Base-by-base conservation (phyloP, 1,140 invertebrate genomes). In the Meteorus sp. region DNA sequence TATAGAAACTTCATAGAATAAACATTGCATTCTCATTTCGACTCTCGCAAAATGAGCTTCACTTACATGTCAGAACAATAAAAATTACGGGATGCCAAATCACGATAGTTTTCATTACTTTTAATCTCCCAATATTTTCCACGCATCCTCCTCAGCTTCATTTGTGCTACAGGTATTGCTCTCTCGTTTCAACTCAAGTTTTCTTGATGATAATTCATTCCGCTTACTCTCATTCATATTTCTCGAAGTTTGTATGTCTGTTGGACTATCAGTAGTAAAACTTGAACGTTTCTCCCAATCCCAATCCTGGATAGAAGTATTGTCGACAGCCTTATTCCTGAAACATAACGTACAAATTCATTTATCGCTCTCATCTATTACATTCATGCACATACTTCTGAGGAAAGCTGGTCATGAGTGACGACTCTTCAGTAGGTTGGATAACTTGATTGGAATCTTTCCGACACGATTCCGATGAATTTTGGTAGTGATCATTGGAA, bases 41-140 rank as follows among this genome's bases (percentile, higher is more conserved):
- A n/a, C 15, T n/a, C 15, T 39, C 13, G 8, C 15, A 39, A 3
- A 39, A 5, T 15, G 13, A 7, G 15, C 35, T 39, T 39, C 15
- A 5, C 3, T 39, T 4, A 15, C 13, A 39, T 11, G 15, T 11
- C 8, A n/a, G 4, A 29, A 29, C 27, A 29, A 11, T 39, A 13
- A 11, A 39, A 13, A 39, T 39, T 39, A 11, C 13, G n/a, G n/a
- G 8, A 20, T 20, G 22, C 22, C 22, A 7, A 15, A 44, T 44
- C 9, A 9, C 11, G 29, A 37, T 13, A 13, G 3, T 11, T 39
- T 43, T 52, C 31, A 56, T 60, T 48, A 45, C 20, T 33, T 50
- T 74, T 80, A 84, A 69, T 83, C 78, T 72, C 83, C 83, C 58
- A 84, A 64, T 71, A 84, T 80, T 62, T 83, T 76, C 82, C 82